phyloP scores from a whole-genome alignment of 2,888 invertebrate genomes.

The Sepiola atlantica region DNA sequence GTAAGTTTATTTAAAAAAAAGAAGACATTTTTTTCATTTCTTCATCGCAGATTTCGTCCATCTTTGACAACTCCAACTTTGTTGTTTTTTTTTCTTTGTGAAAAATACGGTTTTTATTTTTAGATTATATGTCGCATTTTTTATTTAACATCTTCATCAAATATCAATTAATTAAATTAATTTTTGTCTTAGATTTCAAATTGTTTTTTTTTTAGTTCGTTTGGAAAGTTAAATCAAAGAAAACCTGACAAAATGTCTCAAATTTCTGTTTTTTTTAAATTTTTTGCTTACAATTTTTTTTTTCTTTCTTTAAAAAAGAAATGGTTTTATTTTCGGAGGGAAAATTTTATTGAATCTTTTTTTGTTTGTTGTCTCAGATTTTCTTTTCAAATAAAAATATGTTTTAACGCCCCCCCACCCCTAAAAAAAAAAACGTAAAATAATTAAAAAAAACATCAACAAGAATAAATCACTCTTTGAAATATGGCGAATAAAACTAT shows the following conservation, averaged over 20 bases:
- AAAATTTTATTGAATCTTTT: not conserved
- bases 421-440: no score
- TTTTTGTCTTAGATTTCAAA: not conserved
- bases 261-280: no score
- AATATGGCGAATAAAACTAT: not conserved
- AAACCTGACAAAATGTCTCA: not conserved
- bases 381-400: not conserved
- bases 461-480: slow-evolving; percentile 15
- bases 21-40: no score
- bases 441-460: not conserved
- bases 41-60: not conserved
- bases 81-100: not conserved
- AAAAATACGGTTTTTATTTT: not conserved
- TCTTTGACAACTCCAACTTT: slow-evolving; percentile 32
- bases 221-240: not conserved
- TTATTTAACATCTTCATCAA: not conserved
- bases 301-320: not conserved
- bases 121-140: not conserved
- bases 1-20: not conserved
- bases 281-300: not conserved
- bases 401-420: no score
- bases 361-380: not conserved
- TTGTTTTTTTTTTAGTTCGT: not conserved
- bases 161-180: not conserved
- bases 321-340: not conserved